Evolutionary conservation across 2,797 vertebrate genomes (phyloP).

Genomic region (Carcharodon carcharias): DNA sequence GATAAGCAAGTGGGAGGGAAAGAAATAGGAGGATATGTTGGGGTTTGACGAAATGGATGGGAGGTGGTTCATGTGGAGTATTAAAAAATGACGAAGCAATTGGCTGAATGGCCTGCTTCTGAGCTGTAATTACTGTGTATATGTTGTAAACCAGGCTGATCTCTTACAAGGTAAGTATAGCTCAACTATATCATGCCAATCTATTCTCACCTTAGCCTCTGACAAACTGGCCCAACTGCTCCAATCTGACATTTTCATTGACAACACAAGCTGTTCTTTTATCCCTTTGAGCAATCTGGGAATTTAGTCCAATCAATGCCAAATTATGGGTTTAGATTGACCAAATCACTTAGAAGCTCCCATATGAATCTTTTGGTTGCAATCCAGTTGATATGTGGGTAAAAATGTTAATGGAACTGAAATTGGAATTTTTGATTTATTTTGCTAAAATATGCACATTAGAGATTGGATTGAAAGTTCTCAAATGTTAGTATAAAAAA

Average conservation of each 20-base stretch:
- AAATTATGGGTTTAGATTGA: background rate
- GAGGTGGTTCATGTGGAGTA: background rate
- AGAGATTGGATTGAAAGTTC: background rate
- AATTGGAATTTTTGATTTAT: background rate
- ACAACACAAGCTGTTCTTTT: background rate
- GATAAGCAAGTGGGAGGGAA: background rate
- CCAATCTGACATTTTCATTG: background rate
- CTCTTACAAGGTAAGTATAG: background rate
- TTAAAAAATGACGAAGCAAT: background rate
- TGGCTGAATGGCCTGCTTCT: background rate
- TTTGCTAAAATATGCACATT: background rate
- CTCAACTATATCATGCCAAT: background rate
- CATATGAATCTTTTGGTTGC: background rate
- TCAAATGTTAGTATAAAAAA: background rate
- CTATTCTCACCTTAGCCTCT: background rate
- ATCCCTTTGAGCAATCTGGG: background rate
- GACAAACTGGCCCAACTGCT: background rate
- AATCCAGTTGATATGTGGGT: background rate
- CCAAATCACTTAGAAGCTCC: too few species aligned
- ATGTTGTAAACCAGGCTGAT: background rate
- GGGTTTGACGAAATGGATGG: background rate
- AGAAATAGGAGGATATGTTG: background rate
- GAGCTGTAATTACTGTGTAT: background rate
- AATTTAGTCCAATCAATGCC: background rate
- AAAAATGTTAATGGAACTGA: background rate